phyloP scores from a whole-genome alignment of 2,113 vertebrate genomes.

The Agelaius tricolor region DNA sequence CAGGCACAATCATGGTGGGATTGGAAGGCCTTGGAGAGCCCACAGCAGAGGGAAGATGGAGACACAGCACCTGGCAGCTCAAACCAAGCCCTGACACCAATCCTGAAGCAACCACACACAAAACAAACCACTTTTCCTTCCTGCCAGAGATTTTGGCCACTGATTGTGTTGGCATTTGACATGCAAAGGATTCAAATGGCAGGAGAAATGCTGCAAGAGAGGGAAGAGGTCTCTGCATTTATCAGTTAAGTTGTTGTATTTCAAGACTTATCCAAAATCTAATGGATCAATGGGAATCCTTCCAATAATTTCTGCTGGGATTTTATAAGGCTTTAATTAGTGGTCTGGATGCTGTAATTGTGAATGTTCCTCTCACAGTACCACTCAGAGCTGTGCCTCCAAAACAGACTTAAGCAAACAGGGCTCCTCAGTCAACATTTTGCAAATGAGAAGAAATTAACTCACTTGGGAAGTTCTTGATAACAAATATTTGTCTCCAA shows the following conservation, averaged over 20 bases:
- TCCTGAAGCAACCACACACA: neutral
- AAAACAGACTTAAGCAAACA: neutral
- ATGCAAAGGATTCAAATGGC: neutral
- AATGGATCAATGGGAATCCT: slow-evolving; percentile 48
- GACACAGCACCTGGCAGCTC: neutral
- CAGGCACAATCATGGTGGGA: neutral
- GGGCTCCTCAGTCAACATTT: neutral
- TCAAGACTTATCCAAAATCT: slow-evolving; percentile 19
- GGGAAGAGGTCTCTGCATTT: neutral
- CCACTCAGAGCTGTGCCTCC: neutral
- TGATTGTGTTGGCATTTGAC: neutral
- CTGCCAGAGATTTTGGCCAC: neutral
- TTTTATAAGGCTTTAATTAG: slow-evolving; percentile 16
- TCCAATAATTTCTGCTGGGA: neutral
- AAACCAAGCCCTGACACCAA: fast-evolving
- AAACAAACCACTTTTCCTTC: neutral
- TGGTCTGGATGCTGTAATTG: neutral
- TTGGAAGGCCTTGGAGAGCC: neutral
- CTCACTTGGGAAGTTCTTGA: neutral
- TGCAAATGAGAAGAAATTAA: slow-evolving; percentile 1
- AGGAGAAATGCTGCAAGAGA: neutral
- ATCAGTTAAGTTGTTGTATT: neutral
- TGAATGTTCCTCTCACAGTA: neutral
- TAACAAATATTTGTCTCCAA: neutral
- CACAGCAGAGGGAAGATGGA: neutral